Percentiles rank a stretch among this genome's conserved stretches.
Conservation (phyloP, 2,113 vertebrate species). For the Nannospalax galili region DNA sequence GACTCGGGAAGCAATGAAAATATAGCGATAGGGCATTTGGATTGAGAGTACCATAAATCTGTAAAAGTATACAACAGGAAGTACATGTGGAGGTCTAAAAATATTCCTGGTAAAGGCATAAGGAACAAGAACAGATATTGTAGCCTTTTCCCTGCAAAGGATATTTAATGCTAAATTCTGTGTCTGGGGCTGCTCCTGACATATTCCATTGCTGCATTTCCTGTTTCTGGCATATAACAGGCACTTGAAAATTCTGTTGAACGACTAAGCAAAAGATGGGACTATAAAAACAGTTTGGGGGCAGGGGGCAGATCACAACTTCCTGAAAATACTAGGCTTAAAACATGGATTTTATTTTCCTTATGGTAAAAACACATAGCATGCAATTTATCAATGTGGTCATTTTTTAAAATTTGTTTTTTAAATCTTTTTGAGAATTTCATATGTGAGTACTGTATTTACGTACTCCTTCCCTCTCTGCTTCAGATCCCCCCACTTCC, state of each 20-base stretch:
- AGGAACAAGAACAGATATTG: background rate
- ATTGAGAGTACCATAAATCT: background rate
- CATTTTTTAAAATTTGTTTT: background rate
- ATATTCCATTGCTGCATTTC: background rate
- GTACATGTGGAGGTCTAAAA: background rate
- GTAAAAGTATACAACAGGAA: background rate
- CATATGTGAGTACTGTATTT: no score
- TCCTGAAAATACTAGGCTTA: background rate
- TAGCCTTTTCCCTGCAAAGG: background rate
- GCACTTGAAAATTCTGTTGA: background rate
- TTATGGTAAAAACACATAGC: background rate
- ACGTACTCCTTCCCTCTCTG: no score
- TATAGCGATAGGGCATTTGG: background rate
- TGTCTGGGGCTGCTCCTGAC: background rate
- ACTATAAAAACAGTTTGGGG: background rate
- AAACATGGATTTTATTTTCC: background rate
- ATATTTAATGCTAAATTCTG: conserved; percentile 8
- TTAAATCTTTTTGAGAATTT: no score
- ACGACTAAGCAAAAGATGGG: background rate
- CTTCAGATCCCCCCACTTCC: no score
- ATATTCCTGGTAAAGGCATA: background rate
- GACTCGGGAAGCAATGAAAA: background rate
- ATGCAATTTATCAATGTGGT: background rate
- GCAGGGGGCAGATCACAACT: background rate
- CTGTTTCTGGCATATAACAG: background rate